Base-by-base conservation (phyloP, 2,888 invertebrate genomes). In the Monopis laevigella region DNA sequence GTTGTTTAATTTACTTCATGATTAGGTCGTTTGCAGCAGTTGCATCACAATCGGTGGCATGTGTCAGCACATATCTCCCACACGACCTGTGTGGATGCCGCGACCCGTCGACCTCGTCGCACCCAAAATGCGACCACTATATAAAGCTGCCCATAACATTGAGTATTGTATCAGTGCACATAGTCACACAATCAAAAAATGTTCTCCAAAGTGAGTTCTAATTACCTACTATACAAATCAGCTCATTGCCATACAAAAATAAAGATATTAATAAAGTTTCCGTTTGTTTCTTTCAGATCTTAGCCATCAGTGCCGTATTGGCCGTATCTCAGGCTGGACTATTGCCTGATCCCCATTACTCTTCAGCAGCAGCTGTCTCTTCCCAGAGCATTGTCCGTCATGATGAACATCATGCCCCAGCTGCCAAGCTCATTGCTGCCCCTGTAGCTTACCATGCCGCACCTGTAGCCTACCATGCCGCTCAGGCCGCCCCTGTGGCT, bases 71-170 rank as follows among this genome's bases (percentile, higher is more conserved):
- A 32, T 32, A 32, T 32, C 32, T 32, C 32, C 32, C 32, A 32
- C 24, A 21, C 24, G 24, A 21, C 24, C 24, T 21, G 24, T 8
- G 8, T 5, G 24, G 24, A 7, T 8, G 8, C 34, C 56, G 55
- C 63, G 65, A 70, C 72, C 66, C 58, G 71, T 58, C 56, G 62
- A 62, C 72, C 72, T 72, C 64, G 70, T 59, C 59, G 48, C 62
- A 49, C 63, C 65, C 62, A 57, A 69, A 65, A 58, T 53, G 48
- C 54, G 53, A 48, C 46, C 52, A 53, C 54, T 73, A 73, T 73
- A 73, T 55, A 74, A 69, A 59, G n/a, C 52, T 44, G 48, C 51
- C 48, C 46, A 53, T 53, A 50, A 50, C 49, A 53, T 47, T n/a
- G 50, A 51, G 50, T 41, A 53, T 47, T 58, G 53, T 56, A 67